phyloP scores from a whole-genome alignment of 1,140 invertebrate species.

The Drosophila tsacasi region DNA sequence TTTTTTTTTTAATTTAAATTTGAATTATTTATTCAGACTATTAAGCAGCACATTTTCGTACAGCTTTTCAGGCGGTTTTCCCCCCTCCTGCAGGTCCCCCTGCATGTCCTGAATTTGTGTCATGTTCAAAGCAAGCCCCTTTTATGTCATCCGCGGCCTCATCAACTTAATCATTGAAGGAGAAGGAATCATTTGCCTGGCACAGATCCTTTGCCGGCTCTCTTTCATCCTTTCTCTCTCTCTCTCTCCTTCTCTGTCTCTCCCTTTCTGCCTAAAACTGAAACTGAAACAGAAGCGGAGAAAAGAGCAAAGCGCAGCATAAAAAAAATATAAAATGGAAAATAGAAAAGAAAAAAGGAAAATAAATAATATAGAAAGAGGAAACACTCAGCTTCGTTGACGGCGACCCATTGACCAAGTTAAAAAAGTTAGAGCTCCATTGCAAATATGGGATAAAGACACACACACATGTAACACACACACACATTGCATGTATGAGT shows the following conservation, averaged over 20 bases:
- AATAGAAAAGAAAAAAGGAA: slow-evolving; percentile 7
- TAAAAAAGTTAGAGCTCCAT: slow-evolving; percentile 53
- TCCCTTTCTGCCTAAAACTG: slow-evolving; percentile 5
- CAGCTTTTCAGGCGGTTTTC: background rate
- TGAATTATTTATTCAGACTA: background rate
- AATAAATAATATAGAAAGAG: slow-evolving; percentile 46
- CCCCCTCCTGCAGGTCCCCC: background rate
- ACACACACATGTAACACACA: slow-evolving; percentile 8
- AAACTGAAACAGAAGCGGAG: slow-evolving; percentile 9
- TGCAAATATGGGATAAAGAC: slow-evolving; percentile 37
- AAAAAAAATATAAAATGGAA: slow-evolving; percentile 5
- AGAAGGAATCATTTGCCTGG: slow-evolving; percentile 43
- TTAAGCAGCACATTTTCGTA: background rate
- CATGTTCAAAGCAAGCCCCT: slow-evolving; percentile 42
- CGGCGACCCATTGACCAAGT: slow-evolving; percentile 80
- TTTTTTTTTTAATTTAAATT: no score
- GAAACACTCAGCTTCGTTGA: slow-evolving; percentile 55
- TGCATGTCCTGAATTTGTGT: slow-evolving; percentile 26
- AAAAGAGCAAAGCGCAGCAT: slow-evolving; percentile 17
- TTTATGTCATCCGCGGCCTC: slow-evolving; percentile 41
- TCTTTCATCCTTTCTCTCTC: background rate
- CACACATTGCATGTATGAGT: slow-evolving; percentile 27
- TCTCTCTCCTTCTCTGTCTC: background rate
- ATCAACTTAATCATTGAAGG: slow-evolving; percentile 46
- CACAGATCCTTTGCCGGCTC: slow-evolving; percentile 28